A percentile compares a stretch with the other conserved stretches of the same genome.
Evolutionary conservation across 1,140 invertebrate genomes (phyloP).

Genomic region (Thaumatotibia leucotreta): DNA sequence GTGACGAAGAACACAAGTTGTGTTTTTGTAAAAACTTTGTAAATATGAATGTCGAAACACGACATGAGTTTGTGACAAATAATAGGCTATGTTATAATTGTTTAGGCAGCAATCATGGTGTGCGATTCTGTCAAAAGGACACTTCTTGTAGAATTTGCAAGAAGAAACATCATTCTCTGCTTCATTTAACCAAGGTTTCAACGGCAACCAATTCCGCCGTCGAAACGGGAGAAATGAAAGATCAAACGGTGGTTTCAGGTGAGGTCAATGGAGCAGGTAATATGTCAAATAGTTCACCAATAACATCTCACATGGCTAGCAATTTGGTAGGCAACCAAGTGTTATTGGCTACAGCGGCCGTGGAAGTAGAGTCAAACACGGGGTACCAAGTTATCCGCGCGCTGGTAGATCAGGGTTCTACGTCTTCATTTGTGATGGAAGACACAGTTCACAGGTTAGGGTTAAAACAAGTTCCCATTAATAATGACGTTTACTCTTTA

Average conservation of each 20-base stretch:
- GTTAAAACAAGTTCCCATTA: conserved; percentile 20
- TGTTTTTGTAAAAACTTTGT: no score
- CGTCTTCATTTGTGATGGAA: no score
- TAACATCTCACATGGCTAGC: neutral
- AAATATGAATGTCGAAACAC: neutral
- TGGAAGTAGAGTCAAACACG: neutral
- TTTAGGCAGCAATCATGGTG: neutral
- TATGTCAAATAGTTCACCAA: neutral
- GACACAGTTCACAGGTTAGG: no score
- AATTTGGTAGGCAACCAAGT: neutral
- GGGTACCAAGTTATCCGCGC: neutral
- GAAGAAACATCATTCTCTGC: neutral
- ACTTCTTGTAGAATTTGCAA: neutral
- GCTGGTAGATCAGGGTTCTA: no score
- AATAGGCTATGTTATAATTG: neutral
- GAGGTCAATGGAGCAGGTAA: neutral
- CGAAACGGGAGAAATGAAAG: neutral
- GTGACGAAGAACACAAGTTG: no score
- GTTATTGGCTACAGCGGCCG: neutral
- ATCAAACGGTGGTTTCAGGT: neutral
- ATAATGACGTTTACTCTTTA: conserved; percentile 16
- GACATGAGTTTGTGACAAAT: neutral
- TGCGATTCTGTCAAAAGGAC: neutral
- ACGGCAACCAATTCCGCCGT: neutral
- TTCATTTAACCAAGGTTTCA: neutral